Evolutionary conservation across 1,140 invertebrate species (phyloP), one percentile per base, ranked within the genome.

Genomic region (Lycorma delicatula): DNA sequence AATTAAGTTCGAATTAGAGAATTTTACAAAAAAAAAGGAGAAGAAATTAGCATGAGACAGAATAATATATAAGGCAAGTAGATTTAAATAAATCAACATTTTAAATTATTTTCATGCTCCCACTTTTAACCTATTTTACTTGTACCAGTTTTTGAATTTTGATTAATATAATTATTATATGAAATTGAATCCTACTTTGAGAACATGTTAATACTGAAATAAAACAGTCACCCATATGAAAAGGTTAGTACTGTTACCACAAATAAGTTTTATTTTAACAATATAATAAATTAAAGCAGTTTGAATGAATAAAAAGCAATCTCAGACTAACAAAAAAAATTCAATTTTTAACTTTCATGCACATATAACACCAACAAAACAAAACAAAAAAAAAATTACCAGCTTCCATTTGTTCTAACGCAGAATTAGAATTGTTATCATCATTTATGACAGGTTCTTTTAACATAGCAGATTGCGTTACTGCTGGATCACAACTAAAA

Each of bases 381-480:
- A 53, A 26, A 31, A 12, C 44, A n/a, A n/a, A 52, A 29, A 54
- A 47, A 58, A 52, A 31, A 50, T 59, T 60, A 64, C 53, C 59
- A 66, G 66, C 46, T 13, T 38, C 56, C 22, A 64, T 57, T 6
- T 28, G 6, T 48, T 58, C 51, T 54, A 63, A 63, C 5, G 46
- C 61, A 3, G 54, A 20, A 60, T 52, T 61, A 60, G 59, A 61
- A 51, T 63, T 28, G 47, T 65, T 61, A 53, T 68, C 72, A 48
- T 71, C 72, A 4, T 74, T 75, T 34, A 77, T 74, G n/a, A 75
- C 61, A 46, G 76, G 76, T 64, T 78, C 77, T 60, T 79, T 79
- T 48, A 73, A 68, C n/a, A 71, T 62, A 54, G 60, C 62, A 7
- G 59, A 60, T 27, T 56, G 49, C 4, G 57, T 59, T 0, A 60